Conservation (phyloP, 2,797 vertebrate genomes). For the Gymnodraco acuticeps region DNA sequence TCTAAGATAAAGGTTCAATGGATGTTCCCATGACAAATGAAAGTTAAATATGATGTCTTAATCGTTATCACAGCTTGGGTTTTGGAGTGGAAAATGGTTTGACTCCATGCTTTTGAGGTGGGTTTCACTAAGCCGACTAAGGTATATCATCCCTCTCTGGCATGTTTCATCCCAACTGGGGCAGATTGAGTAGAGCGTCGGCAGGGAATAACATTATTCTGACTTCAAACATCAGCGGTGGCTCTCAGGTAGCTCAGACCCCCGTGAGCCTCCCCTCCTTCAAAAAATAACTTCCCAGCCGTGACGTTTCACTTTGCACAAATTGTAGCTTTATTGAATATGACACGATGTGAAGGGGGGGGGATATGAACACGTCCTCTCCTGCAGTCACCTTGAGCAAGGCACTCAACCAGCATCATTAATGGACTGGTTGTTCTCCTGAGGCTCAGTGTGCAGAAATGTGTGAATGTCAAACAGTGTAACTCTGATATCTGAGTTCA, state of each 20-base stretch:
- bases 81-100: conserved; percentile 38
- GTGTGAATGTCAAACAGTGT: conserved; percentile 29
- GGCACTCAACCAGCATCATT: conserved; percentile 43
- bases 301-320: background rate
- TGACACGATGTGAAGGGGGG: background rate
- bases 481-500: background rate
- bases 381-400: conserved; percentile 53
- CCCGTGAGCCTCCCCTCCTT: conserved; percentile 6
- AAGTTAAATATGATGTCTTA: conserved; percentile 46
- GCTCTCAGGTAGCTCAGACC: conserved; percentile 27
- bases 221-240: conserved; percentile 51
- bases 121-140: conserved; percentile 13
- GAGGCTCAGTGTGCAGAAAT: conserved; percentile 11
- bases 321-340: conserved; percentile 23
- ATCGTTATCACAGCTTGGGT: conserved; percentile 29
- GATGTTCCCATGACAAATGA: conserved; percentile 42
- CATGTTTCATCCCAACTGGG: conserved; percentile 49
- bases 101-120: conserved; percentile 40
- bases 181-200: conserved; percentile 30
- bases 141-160: conserved; percentile 24
- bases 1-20: conserved; percentile 37
- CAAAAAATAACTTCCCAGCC: background rate
- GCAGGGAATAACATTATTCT: conserved; percentile 34
- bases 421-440: conserved; percentile 22
- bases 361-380: conserved; percentile 15